Conservation (phyloP, 2,888 invertebrate species). For the Aleiodes leptofemur region DNA sequence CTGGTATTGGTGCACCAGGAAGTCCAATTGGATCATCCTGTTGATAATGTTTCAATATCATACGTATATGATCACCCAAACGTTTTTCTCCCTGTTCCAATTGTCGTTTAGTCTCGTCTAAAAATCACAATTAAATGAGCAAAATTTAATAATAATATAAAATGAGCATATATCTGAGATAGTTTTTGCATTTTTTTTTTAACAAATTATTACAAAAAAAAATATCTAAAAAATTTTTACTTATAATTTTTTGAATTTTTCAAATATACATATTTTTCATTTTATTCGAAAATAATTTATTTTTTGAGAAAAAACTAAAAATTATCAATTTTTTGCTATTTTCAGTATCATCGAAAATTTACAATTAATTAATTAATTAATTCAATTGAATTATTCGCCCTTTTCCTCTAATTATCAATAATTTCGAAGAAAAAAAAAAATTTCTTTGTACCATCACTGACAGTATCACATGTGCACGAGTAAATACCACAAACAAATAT, state of each 20-base stretch:
- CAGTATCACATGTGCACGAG: conserved; percentile 45
- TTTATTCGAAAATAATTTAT: too few relatives aligned
- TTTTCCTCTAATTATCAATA: too few relatives aligned
- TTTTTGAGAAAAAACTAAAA: too few relatives aligned
- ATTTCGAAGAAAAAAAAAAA: background rate
- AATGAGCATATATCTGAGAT: too few relatives aligned
- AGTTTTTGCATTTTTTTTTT: too few relatives aligned
- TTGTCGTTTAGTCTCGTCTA: conserved; percentile 63
- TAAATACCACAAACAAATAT: conserved; percentile 49
- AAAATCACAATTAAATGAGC: conserved; percentile 44
- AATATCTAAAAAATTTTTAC: too few relatives aligned
- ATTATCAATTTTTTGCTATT: too few relatives aligned
- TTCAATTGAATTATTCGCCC: background rate
- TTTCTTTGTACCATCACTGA: conserved; percentile 45
- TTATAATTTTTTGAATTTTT: background rate
- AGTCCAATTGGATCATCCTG: conserved; percentile 87
- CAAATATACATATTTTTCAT: too few relatives aligned
- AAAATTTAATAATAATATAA: too few relatives aligned
- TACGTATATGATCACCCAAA: conserved; percentile 83
- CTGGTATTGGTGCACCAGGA: conserved; percentile 87
- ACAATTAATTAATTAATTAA: background rate
- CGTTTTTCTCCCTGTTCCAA: conserved; percentile 79
- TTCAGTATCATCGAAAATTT: too few relatives aligned
- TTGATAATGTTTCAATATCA: conserved; percentile 86
- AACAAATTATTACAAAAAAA: too few relatives aligned